Conservation (phyloP, 2,113 vertebrate species). For the Platanista minor region DNA sequence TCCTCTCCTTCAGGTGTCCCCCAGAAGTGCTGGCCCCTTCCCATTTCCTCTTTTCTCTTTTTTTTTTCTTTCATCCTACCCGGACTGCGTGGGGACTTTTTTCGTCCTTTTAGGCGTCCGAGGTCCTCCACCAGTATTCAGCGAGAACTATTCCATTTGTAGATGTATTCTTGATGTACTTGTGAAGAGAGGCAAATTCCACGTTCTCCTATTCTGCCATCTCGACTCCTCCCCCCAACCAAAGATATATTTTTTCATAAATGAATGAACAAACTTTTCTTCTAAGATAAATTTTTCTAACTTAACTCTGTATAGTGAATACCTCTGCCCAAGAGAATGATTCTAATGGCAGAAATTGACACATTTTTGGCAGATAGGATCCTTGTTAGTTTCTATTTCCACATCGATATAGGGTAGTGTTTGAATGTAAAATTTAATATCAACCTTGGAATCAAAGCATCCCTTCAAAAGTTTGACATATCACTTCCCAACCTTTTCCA, state of each 20-base stretch:
- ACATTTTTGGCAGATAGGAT: background rate
- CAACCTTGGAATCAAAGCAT: background rate
- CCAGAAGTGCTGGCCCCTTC: background rate
- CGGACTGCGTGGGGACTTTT: background rate
- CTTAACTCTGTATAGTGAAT: background rate
- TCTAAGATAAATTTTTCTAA: background rate
- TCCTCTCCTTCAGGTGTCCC: background rate
- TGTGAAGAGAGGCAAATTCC: background rate
- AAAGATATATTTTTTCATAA: background rate
- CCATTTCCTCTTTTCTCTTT: background rate
- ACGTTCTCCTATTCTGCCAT: background rate
- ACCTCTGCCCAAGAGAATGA: background rate
- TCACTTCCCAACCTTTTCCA: background rate
- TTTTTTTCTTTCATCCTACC: background rate
- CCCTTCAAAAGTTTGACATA: background rate
- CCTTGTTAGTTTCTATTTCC: background rate
- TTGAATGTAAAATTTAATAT: background rate
- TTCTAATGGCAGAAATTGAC: background rate
- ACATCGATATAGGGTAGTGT: background rate
- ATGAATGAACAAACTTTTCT: background rate
- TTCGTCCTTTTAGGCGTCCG: background rate
- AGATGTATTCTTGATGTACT: background rate
- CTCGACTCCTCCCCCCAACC: background rate
- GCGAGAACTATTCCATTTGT: background rate
- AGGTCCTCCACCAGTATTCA: background rate